Evolutionary conservation across 2,113 vertebrate species (phyloP).

Genomic region (Sander vitreus): DNA sequence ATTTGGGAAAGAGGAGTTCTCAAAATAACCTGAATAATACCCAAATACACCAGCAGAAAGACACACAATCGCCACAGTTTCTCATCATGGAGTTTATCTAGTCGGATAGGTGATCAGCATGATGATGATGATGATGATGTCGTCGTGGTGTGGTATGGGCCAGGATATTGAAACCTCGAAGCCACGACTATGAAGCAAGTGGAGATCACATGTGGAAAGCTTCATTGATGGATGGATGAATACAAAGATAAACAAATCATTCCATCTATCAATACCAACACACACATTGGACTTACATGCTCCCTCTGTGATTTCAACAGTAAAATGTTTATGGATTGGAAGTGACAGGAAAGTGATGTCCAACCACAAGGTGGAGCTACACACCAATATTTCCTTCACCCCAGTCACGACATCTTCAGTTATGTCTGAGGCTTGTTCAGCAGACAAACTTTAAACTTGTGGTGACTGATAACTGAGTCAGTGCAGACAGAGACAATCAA

Average conservation of each 20-base stretch:
- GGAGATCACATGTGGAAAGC: not conserved
- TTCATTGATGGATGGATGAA: not conserved
- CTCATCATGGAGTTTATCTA: conserved; percentile 1
- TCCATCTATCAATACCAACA: not conserved
- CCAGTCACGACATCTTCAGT: not conserved
- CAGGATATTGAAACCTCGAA: not conserved
- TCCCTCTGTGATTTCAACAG: not conserved
- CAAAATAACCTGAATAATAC: conserved; percentile 64
- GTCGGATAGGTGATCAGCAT: conserved; percentile 30
- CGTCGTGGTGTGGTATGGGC: not conserved
- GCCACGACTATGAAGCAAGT: not conserved
- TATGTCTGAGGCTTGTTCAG: not conserved
- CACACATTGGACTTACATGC: too few species aligned
- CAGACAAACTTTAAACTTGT: conserved; percentile 35
- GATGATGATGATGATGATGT: conserved; percentile 34
- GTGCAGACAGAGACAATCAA: conserved; percentile 26
- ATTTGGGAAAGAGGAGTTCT: conserved; percentile 48
- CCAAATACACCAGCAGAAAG: conserved; percentile 36
- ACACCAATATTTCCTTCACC: conserved; percentile 26
- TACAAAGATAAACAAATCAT: not conserved
- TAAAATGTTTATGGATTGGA: not conserved
- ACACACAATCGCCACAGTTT: conserved; percentile 14
- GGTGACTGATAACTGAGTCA: conserved; percentile 43
- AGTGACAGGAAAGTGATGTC: not conserved
- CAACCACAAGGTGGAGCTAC: conserved; percentile 78